Percentiles rank a stretch among this genome's conserved stretches.
Evolutionary conservation across 1,140 invertebrate genomes (phyloP).

Genomic region (Spodoptera frugiperda): DNA sequence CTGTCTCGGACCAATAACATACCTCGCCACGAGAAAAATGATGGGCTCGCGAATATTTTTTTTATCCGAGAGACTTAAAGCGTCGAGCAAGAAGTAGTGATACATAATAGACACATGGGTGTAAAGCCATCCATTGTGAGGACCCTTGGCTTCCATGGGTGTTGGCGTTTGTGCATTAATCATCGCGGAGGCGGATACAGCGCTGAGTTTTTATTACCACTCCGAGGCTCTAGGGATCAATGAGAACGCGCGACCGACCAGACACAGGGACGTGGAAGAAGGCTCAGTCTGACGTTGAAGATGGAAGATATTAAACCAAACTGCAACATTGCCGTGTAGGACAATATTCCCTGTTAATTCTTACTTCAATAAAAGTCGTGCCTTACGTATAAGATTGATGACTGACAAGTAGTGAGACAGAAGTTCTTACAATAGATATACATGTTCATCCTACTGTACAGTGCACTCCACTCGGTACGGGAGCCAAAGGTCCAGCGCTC

Average conservation of each 20-base stretch:
- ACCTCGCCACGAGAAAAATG: not conserved
- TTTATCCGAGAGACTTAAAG: constrained; percentile 18
- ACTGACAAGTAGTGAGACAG: no score
- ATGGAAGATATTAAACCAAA: no score
- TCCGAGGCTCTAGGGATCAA: constrained; percentile 42
- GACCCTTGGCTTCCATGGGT: constrained; percentile 38
- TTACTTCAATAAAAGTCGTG: no score
- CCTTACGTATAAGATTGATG: no score
- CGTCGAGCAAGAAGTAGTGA: constrained; percentile 16
- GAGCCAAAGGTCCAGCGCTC: not conserved
- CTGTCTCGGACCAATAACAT: no score
- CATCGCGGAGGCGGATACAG: constrained; percentile 40
- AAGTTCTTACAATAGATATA: no score
- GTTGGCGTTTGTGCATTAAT: constrained; percentile 41
- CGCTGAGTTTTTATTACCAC: constrained; percentile 43
- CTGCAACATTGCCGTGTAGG: no score
- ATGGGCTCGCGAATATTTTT: not conserved
- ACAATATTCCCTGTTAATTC: no score
- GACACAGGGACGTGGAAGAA: not conserved
- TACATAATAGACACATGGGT: constrained; percentile 45
- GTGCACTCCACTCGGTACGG: no score
- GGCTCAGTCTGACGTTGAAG: not conserved
- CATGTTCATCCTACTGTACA: no score
- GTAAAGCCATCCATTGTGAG: constrained; percentile 45
- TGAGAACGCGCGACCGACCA: not conserved